phyloP scores from a whole-genome alignment of 2,113 vertebrate species.

The Uropsilus gracilis region DNA sequence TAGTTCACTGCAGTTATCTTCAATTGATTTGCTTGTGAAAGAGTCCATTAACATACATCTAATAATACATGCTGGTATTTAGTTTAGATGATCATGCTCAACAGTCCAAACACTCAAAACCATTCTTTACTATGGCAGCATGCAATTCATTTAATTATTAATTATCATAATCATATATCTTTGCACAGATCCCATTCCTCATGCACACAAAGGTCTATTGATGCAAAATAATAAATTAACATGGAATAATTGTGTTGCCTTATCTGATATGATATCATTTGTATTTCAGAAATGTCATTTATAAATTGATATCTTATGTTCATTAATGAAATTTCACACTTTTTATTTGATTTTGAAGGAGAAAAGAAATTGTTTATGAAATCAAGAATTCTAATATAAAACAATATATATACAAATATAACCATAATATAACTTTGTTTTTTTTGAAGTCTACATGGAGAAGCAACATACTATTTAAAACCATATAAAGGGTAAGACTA shows the following conservation, averaged over 20 bases:
- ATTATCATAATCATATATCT: not conserved
- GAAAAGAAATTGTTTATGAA: not conserved
- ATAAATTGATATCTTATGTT: not conserved
- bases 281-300: not conserved
- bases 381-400: not conserved
- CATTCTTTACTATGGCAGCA: not conserved
- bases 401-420: not conserved
- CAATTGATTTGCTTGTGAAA: not conserved
- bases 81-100: not conserved
- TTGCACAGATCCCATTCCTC: not conserved
- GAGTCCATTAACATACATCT: not conserved
- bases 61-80: not conserved
- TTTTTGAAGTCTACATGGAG: too few relatives aligned
- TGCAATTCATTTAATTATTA: not conserved
- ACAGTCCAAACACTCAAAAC: not conserved
- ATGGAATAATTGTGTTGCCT: not conserved
- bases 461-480: too few relatives aligned
- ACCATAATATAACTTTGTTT: not conserved
- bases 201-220: not conserved
- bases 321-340: not conserved
- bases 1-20: not conserved
- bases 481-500: too few relatives aligned
- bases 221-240: not conserved
- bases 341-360: not conserved
- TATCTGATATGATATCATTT: too few relatives aligned